Base-by-base conservation (phyloP, 2,113 vertebrate species). In the Rattus rattus region DNA sequence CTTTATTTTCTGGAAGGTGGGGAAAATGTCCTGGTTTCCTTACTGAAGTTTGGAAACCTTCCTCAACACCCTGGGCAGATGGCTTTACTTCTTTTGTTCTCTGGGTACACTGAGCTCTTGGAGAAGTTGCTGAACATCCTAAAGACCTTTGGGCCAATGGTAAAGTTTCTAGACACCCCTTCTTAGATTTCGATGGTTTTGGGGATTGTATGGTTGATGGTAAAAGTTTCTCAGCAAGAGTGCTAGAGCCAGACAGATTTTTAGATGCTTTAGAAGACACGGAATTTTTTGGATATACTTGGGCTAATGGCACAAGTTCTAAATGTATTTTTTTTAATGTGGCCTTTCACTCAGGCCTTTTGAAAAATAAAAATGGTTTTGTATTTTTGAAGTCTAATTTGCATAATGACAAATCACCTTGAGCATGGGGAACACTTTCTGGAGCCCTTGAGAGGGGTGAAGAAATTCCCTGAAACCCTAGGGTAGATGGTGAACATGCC, bases 141-240 rank as follows among this genome's bases (percentile, higher is more conserved):
- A 63, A 39, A 63, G 22, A 28, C 39, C 14, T 4, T 39, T 63
- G 81, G 13, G 1, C 7, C 63, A 56, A 14, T 61, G 36, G 12
- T 33, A 11, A 61, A 16, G 22, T 84, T 61, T 7, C n/a, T 36
- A 22, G 52, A 56, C 22, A 20, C 16, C 9, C 19, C 16, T 80
- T 6, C 16, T 56, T 22, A 59, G 59, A 39, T 81, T 10, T 22
- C n/a, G 54, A 59, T 59, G 33, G 19, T n/a, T 11, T 20, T 2
- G 2, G 2, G 10, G 30, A 24, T 11, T 30, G 54, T 59, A 22
- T 4, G 1, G 30, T 1, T 2, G 19, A 10, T n/a, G 4, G 17
- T n/a, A 56, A 80, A 20, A 5, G 8, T 36, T 20, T 4, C 56
- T 1, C 8, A 80, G 33, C 7, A 80, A 56, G 30, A 80, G 22